Evolutionary conservation across 2,113 vertebrate genomes (phyloP).

Genomic region (Machaerirhynchus nigripectus): DNA sequence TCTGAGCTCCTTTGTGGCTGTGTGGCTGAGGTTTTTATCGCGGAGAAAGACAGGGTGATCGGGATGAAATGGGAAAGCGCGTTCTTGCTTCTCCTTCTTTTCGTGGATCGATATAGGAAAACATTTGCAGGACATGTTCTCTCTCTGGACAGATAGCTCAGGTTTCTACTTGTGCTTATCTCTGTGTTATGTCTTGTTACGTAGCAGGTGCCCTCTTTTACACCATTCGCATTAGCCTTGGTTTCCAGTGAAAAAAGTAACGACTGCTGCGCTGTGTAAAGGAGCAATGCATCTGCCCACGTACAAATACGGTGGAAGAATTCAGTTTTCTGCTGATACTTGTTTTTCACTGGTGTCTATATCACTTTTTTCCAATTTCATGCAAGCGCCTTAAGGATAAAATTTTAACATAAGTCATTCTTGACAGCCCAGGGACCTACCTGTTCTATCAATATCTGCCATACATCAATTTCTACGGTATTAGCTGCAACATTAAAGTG

Average conservation of each 20-base stretch:
- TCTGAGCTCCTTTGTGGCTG: neutral
- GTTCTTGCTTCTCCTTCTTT: neutral
- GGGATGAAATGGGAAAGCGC: neutral
- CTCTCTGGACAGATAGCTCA: neutral
- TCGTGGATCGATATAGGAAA: neutral
- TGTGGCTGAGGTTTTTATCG: neutral
- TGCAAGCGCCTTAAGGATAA: neutral
- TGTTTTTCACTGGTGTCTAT: neutral
- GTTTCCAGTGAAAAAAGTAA: neutral
- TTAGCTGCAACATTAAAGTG: neutral
- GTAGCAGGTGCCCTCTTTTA: neutral
- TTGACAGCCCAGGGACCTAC: neutral
- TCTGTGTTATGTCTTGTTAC: neutral
- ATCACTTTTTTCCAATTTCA: neutral
- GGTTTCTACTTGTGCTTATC: neutral
- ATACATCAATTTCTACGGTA: neutral
- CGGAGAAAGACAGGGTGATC: accelerated
- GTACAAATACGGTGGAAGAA: neutral
- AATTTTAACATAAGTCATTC: neutral
- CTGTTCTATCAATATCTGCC: neutral
- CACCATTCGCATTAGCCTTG: neutral
- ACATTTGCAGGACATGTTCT: neutral
- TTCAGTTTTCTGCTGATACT: neutral
- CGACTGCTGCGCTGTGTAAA: neutral
- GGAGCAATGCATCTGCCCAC: neutral